Base-by-base conservation (phyloP, 2,113 vertebrate species). In the Stomatorhinus ivindoensis region DNA sequence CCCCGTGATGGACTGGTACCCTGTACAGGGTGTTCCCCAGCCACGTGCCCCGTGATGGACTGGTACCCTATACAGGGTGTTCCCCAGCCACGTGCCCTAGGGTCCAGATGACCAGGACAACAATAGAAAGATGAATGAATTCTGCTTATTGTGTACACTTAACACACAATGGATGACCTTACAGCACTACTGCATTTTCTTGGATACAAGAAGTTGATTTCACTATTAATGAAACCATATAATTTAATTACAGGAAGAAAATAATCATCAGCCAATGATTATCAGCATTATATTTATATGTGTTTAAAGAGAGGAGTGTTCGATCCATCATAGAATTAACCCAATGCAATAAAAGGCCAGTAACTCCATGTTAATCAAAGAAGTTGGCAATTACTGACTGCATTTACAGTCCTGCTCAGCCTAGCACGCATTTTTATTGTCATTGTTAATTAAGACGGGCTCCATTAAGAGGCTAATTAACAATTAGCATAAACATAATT, bases 401-500 rank as follows among this genome's bases (percentile, higher is more conserved):
- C 92, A 92, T 96, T 96, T 96, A 94, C 95, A 93, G 93, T 93
- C 90, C 91, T 92, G 91, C 89, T 92, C 82, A 84, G 92, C 94
- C 65, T 91, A 47, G 85, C 93, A 6, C 91, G 93, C 92, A 93
- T 91, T 92, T 91, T 91, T 94, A 95, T 92, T 95, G 96, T 95
- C 96, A 96, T 97, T 97, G 97, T 98, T 98, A 98, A 99, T 99
- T 98, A 97, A 97, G 96, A 97, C 94, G 95, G 96, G 96, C 96
- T 95, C 96, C 97, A 98, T 97, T 98, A 97, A 96, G 92, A 94
- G 92, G 92, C 97, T 98, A 99, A 99, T 99, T 98, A 99, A 98
- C 97, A 99, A 98, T 99, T 99, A 98, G 97, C 97, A 98, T 97
- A 98, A 98, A 97, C 97, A 98, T 98, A 98, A 99, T 98, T 98